These are phyloP conservation scores for Pseudomyrmex gracilis DNA, from an alignment of 1,140 invertebrate species.

Conservation along the genomic window DNA sequence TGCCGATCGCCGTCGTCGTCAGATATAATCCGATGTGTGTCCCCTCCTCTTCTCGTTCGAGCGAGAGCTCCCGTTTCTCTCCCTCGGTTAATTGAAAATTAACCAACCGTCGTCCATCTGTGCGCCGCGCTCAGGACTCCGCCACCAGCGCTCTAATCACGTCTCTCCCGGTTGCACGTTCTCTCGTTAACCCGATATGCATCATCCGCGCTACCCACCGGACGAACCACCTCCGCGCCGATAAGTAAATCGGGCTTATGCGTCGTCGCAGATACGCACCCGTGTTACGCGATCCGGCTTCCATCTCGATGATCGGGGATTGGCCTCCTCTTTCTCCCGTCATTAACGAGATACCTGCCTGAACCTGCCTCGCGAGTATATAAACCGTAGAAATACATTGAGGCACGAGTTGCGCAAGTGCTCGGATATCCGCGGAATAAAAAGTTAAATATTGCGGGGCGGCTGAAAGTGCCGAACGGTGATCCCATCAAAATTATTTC, in stretches of 20 bases:
- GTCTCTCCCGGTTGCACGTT: constrained; percentile 58
- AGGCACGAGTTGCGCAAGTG: not conserved
- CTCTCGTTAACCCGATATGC: constrained; percentile 68
- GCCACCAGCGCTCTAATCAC: constrained; percentile 73
- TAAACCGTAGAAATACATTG: constrained; percentile 12
- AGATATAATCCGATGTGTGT: constrained; percentile 70
- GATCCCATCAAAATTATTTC: too few relatives aligned
- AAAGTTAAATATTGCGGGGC: not conserved
- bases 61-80: constrained; percentile 42
- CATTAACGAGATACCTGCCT: constrained; percentile 47
- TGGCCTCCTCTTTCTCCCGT: constrained; percentile 57
- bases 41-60: constrained; percentile 50
- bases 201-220: constrained; percentile 46
- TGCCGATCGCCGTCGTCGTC: constrained; percentile 67
- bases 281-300: constrained; percentile 52
- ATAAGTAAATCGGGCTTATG: constrained; percentile 63
- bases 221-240: constrained; percentile 17
- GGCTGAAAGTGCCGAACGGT: not conserved
- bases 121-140: constrained; percentile 63
- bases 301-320: constrained; percentile 57
- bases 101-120: constrained; percentile 79
- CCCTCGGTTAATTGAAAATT: constrained; percentile 81
- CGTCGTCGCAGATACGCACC: constrained; percentile 56
- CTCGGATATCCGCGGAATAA: not conserved
- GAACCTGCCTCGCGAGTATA: not conserved